phyloP scores from a whole-genome alignment of 2,888 invertebrate genomes.

The Hirudinaria manillensis region DNA sequence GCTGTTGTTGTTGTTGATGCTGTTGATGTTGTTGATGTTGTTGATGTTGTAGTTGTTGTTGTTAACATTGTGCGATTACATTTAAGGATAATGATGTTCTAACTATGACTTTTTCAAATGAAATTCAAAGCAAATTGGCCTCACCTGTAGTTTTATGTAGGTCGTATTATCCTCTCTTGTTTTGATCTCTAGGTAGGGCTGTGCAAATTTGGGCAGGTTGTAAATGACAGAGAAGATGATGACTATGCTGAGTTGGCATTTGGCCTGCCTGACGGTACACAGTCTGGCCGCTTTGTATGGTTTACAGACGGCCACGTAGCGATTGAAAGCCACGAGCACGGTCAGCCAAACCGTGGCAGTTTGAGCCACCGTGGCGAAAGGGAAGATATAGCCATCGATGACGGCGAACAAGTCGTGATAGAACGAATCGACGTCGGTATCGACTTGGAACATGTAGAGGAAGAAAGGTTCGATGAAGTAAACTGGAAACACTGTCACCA shows the following conservation, averaged over 20 bases:
- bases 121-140: too few relatives aligned
- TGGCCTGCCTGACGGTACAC: conserved; percentile 38
- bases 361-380: conserved; percentile 35
- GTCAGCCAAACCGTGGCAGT: conserved; percentile 40
- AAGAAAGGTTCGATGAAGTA: conserved; percentile 37
- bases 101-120: too few relatives aligned
- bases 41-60: too few relatives aligned
- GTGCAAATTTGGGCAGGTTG: conserved; percentile 37
- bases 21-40: too few relatives aligned
- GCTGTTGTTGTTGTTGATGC: too few relatives aligned
- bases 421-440: conserved; percentile 29
- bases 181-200: conserved; percentile 22
- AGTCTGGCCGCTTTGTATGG: conserved; percentile 38
- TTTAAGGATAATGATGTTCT: too few relatives aligned
- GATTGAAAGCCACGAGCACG: conserved; percentile 38
- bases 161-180: conserved; percentile 17
- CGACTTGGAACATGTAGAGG: conserved; percentile 32
- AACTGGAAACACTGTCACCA: conserved; percentile 38
- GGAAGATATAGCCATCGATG: conserved; percentile 33
- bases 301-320: conserved; percentile 39
- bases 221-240: conserved; percentile 36
- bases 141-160: conserved; percentile 6
- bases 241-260: conserved; percentile 35
- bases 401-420: neutral
- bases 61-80: too few relatives aligned